Evolutionary conservation across 2,888 invertebrate species (phyloP).

Genomic region (Tinea pellionella): DNA sequence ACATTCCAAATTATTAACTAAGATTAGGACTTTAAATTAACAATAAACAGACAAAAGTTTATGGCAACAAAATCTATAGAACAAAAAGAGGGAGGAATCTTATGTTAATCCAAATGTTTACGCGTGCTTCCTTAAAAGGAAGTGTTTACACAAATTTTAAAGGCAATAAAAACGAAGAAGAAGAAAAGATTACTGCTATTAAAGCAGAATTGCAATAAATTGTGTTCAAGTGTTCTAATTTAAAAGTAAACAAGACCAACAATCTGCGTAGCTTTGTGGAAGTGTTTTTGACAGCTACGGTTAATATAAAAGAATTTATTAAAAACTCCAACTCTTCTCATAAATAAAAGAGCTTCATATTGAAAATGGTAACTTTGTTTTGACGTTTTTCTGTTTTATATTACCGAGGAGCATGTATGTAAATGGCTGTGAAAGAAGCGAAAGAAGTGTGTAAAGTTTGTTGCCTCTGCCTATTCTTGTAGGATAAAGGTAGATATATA

Average conservation of each 20-base stretch:
- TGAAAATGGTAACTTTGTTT: not conserved
- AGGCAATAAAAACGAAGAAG: constrained; percentile 7
- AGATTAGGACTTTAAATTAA: not conserved
- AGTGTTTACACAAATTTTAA: not conserved
- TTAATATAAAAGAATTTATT: not conserved
- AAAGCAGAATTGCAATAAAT: constrained; percentile 10
- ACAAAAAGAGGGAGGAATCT: not conserved
- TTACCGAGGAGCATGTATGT: no score
- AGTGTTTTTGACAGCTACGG: constrained; percentile 3
- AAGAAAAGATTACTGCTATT: not conserved
- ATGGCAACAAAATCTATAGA: not conserved
- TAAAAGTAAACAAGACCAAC: constrained; percentile 11
- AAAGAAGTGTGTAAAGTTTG: no score
- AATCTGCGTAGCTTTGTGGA: not conserved
- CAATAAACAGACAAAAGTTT: not conserved
- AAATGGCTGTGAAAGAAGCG: no score
- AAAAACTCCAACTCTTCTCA: not conserved
- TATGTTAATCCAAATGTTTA: not conserved
- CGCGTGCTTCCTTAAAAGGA: not conserved
- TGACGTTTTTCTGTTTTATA: no score
- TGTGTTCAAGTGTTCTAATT: constrained; percentile 8
- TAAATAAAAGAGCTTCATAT: not conserved
- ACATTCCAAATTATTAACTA: no score
- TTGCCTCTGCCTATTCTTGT: no score
- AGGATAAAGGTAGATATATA: not conserved